Evolutionary conservation across 2,888 invertebrate genomes (phyloP).

Genomic region (Epirrita christyi): DNA sequence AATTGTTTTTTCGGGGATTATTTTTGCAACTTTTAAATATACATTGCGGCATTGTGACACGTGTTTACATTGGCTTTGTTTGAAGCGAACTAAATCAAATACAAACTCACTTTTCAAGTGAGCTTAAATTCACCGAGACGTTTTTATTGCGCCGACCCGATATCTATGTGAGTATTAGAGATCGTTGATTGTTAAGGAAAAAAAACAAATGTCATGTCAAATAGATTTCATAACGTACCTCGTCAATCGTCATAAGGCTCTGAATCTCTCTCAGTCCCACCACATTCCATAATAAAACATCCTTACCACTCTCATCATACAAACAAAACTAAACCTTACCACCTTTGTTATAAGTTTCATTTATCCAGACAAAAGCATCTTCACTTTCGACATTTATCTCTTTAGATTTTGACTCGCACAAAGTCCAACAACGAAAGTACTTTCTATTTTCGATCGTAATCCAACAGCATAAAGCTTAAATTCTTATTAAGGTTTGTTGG

Average conservation of each 20-base stretch:
- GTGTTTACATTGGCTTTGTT: too few species aligned
- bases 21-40: too few species aligned
- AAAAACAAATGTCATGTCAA: slow-evolving; percentile 66
- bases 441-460: slow-evolving; percentile 30
- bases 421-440: slow-evolving; percentile 43
- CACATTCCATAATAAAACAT: slow-evolving; percentile 45
- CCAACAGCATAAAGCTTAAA: slow-evolving; percentile 15
- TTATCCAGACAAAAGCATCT: slow-evolving; percentile 30
- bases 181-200: too few species aligned
- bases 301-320: slow-evolving; percentile 33
- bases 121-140: too few species aligned
- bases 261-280: slow-evolving; percentile 75
- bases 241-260: slow-evolving; percentile 77
- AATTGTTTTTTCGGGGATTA: too few species aligned
- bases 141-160: too few species aligned
- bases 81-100: too few species aligned
- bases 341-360: slow-evolving; percentile 20
- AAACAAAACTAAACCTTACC: slow-evolving; percentile 44
- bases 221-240: slow-evolving; percentile 76
- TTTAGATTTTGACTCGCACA: slow-evolving; percentile 46
- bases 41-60: too few species aligned
- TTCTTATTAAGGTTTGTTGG: slow-evolving; percentile 16
- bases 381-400: slow-evolving; percentile 64
- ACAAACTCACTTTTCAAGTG: too few species aligned
- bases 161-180: too few species aligned